phyloP scores from a whole-genome alignment of 2,113 vertebrate species.

The Platycercus adscitus region DNA sequence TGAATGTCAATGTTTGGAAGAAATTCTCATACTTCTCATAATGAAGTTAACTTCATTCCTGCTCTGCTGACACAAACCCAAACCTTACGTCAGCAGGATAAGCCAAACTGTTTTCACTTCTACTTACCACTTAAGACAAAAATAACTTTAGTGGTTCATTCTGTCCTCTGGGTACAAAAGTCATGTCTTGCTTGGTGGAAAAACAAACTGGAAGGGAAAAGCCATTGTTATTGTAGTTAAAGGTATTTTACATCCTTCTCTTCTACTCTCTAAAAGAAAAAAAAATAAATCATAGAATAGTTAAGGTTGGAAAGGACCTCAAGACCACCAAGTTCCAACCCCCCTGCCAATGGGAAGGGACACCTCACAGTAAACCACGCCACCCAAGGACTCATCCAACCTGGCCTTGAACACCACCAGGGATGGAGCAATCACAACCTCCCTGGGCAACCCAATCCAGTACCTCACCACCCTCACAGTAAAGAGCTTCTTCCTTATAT shows the following conservation, averaged over 20 bases:
- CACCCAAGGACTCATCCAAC: too few relatives aligned
- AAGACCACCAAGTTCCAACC: too few relatives aligned
- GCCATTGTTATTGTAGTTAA: neutral
- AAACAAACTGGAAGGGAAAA: neutral
- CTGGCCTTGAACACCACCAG: too few relatives aligned
- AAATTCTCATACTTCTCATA: neutral
- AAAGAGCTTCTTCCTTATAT: too few relatives aligned
- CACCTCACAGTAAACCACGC: too few relatives aligned
- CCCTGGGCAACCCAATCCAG: too few relatives aligned
- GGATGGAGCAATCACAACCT: too few relatives aligned
- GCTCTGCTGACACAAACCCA: neutral
- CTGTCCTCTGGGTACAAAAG: neutral
- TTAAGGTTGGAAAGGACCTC: too few relatives aligned
- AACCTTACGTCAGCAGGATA: neutral
- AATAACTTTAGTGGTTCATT: neutral
- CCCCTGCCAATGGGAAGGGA: accelerated
- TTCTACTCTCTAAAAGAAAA: neutral
- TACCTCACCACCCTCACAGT: too few relatives aligned
- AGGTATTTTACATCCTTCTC: neutral
- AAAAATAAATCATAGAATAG: neutral
- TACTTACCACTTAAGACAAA: neutral
- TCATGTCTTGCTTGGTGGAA: neutral
- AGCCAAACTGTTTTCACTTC: slow-evolving; percentile 3
- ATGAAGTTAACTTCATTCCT: neutral
- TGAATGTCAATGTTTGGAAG: neutral